These are phyloP conservation scores for Protonemura montana DNA, from an alignment of 2,888 invertebrate genomes.

Conservation along the genomic window DNA sequence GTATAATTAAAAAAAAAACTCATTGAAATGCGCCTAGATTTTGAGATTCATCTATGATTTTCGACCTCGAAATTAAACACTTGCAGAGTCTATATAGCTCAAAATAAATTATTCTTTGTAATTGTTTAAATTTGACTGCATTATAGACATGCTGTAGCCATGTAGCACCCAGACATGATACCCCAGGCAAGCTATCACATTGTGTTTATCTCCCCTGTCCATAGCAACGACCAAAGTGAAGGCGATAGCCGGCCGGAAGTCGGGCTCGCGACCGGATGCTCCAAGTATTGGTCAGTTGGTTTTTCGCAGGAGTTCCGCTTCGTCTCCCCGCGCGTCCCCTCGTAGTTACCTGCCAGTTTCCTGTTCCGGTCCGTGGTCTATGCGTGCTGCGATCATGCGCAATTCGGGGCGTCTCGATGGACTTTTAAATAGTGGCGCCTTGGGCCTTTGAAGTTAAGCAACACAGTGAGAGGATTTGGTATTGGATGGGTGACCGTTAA, in stretches of 20 bases:
- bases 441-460: too few relatives aligned
- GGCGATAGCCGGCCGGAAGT: not conserved
- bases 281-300: not conserved
- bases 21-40: too few relatives aligned
- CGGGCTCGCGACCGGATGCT: not conserved
- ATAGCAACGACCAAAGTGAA: not conserved
- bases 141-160: not conserved
- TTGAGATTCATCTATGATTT: too few relatives aligned
- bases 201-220: not conserved
- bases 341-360: not conserved
- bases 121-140: not conserved
- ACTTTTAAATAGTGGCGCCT: too few relatives aligned
- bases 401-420: too few relatives aligned
- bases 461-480: too few relatives aligned
- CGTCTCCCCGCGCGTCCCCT: not conserved
- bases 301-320: conserved; percentile 4
- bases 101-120: too few relatives aligned
- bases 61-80: too few relatives aligned
- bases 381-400: too few relatives aligned
- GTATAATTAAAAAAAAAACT: not conserved
- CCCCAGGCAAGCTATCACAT: not conserved
- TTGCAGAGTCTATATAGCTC: too few relatives aligned
- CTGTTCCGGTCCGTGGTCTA: not conserved
- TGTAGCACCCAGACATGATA: too few relatives aligned
- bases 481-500: too few relatives aligned